These are phyloP conservation scores for Pachycephala philippinensis DNA, from an alignment of 2,113 vertebrate species.

Conservation along the genomic window DNA sequence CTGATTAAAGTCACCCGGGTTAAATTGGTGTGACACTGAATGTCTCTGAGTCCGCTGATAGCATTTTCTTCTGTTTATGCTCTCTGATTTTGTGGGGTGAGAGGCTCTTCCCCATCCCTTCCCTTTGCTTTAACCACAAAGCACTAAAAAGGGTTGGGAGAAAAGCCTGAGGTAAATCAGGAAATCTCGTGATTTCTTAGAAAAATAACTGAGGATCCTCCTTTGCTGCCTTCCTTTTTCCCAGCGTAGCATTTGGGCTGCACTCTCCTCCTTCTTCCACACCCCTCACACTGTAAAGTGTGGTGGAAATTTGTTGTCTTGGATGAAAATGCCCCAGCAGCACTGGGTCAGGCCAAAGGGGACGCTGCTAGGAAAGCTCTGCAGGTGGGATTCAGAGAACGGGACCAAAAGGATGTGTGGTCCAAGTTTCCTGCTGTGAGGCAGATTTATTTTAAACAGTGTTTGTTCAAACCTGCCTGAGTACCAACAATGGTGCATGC, in stretches of 20 bases:
- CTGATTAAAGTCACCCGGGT: background rate
- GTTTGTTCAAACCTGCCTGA: background rate
- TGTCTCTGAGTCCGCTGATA: background rate
- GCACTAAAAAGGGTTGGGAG: background rate
- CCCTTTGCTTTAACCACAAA: background rate
- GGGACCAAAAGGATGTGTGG: background rate
- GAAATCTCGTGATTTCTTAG: background rate
- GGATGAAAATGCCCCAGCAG: background rate
- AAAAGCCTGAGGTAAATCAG: too few species aligned
- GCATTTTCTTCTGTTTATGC: background rate
- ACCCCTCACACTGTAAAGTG: background rate
- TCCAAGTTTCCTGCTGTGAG: background rate
- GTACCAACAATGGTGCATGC: background rate
- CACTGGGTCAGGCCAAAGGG: fast-evolving
- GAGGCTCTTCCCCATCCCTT: background rate
- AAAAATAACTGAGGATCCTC: background rate
- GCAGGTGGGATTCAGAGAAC: background rate
- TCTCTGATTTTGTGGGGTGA: background rate
- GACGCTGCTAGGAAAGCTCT: background rate
- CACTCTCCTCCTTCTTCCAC: background rate
- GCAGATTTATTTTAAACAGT: background rate
- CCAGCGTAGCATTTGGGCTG: background rate
- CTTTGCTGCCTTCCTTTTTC: background rate
- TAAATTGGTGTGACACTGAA: background rate
- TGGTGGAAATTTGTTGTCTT: background rate